Conservation (phyloP, 2,888 invertebrate species). For the Drosophila borborema region DNA sequence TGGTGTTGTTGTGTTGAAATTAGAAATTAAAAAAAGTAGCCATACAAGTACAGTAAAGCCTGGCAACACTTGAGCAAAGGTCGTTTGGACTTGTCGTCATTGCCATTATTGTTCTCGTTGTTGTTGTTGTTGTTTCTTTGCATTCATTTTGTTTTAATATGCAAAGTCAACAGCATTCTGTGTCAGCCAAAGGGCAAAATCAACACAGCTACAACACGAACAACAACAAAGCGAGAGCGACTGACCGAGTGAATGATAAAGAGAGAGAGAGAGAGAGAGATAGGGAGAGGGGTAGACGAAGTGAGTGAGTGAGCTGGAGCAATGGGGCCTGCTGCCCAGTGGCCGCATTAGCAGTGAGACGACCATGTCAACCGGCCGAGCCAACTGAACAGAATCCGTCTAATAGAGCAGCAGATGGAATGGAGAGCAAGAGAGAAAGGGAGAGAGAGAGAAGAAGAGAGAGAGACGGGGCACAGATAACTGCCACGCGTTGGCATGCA, state of each 20-base stretch:
- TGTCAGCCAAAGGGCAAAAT: slow-evolving; percentile 77
- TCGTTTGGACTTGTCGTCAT: slow-evolving; percentile 18
- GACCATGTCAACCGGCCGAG: slow-evolving; percentile 65
- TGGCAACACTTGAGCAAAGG: slow-evolving; percentile 42
- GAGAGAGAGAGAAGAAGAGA: neutral
- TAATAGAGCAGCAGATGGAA: slow-evolving; percentile 47
- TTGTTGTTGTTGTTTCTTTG: slow-evolving; percentile 53
- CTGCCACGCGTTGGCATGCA: slow-evolving; percentile 23
- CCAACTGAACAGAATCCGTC: slow-evolving; percentile 59
- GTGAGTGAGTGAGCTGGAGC: slow-evolving; percentile 3
- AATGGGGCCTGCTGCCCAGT: slow-evolving; percentile 44
- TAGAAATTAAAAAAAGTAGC: slow-evolving; percentile 74
- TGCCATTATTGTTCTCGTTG: slow-evolving; percentile 12
- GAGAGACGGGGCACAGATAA: neutral
- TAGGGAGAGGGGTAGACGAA: neutral
- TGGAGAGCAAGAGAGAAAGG: neutral
- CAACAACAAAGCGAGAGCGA: neutral
- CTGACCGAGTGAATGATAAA: neutral
- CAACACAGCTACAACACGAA: slow-evolving; percentile 66
- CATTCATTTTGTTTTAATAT: slow-evolving; percentile 79
- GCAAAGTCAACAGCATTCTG: slow-evolving; percentile 77
- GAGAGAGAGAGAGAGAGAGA: too few relatives aligned
- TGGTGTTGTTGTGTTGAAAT: slow-evolving; percentile 26
- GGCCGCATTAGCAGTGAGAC: slow-evolving; percentile 62
- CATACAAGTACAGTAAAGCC: slow-evolving; percentile 61